Evolutionary conservation across 2,113 vertebrate genomes (phyloP).

Genomic region (Penelope pileata): DNA sequence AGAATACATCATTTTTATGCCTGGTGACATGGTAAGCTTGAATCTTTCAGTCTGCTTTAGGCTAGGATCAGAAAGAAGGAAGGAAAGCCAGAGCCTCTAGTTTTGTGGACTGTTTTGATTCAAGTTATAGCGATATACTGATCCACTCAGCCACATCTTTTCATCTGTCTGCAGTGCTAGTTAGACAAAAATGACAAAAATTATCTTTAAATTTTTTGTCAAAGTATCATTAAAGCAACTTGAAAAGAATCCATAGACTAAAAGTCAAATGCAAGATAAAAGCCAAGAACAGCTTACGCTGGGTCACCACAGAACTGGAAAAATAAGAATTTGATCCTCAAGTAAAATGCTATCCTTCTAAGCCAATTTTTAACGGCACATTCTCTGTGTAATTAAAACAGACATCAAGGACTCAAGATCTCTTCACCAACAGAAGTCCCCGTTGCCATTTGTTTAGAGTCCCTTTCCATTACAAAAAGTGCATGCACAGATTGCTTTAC

Average conservation of each 20-base stretch:
- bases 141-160: background rate
- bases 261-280: background rate
- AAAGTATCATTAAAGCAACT: background rate
- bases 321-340: background rate
- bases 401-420: rapidly evolving
- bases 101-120: background rate
- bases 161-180: background rate
- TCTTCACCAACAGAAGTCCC: background rate
- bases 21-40: conserved; percentile 5
- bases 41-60: conserved; percentile 20
- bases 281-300: background rate
- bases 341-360: background rate
- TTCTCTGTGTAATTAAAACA: background rate
- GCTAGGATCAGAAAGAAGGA: background rate
- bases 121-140: background rate
- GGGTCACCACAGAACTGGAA: background rate
- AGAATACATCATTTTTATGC: background rate
- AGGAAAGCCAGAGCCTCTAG: background rate
- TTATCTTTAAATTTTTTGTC: rapidly evolving
- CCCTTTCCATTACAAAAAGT: background rate
- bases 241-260: background rate
- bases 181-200: background rate
- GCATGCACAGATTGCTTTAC: background rate
- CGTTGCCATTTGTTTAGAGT: rapidly evolving
- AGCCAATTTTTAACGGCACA: background rate